phyloP scores from a whole-genome alignment of 1,140 invertebrate species.

The Ericerus pela region DNA sequence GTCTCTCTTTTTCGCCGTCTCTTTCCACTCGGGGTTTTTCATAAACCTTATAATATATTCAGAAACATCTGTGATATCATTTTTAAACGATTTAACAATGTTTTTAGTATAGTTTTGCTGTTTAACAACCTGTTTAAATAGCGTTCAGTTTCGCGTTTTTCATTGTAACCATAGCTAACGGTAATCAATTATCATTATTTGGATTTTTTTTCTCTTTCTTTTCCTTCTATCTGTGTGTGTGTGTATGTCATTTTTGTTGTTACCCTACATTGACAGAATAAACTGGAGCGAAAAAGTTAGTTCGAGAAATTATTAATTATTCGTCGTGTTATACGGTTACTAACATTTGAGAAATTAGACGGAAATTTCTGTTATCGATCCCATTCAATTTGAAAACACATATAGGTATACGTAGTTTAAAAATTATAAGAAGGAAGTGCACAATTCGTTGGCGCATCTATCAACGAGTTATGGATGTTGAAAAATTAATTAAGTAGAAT shows the following conservation, averaged over 20 bases:
- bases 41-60: constrained; percentile 10
- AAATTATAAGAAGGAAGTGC: neutral
- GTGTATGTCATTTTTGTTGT: too few species aligned
- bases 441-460: too few species aligned
- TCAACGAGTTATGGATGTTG: neutral
- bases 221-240: too few species aligned
- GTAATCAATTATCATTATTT: constrained; percentile 11
- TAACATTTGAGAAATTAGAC: neutral
- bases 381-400: neutral
- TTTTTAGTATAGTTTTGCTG: neutral
- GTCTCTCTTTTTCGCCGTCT: too few species aligned
- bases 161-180: constrained; percentile 3
- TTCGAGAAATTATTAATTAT: constrained; percentile 2
- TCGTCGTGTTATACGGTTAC: neutral
- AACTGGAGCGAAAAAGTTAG: constrained; percentile 7
- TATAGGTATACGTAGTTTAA: neutral
- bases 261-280: neutral
- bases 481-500: neutral
- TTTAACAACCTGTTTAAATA: constrained; percentile 4
- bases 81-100: constrained; percentile 10
- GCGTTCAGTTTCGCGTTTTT: neutral
- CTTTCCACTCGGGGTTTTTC: too few species aligned
- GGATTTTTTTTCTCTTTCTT: neutral
- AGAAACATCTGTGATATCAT: constrained; percentile 11
- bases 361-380: neutral